phyloP scores from a whole-genome alignment of 2,888 invertebrate species.

The Drosophila setosimentum region DNA sequence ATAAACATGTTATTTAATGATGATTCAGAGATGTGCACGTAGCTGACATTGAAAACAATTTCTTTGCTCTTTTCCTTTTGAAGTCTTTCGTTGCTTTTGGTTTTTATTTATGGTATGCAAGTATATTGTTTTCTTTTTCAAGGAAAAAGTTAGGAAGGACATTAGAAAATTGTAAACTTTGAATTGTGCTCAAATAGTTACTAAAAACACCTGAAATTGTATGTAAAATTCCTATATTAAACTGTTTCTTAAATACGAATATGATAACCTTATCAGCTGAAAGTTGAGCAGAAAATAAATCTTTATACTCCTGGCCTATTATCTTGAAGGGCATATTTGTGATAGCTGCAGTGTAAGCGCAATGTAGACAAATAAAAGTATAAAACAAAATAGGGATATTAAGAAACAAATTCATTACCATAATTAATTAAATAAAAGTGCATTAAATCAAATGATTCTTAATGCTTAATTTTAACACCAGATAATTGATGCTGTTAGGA shows the following conservation, averaged over 20 bases:
- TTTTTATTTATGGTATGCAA: slow-evolving; percentile 1
- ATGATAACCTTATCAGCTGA: background rate
- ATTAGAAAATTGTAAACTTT: background rate
- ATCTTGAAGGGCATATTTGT: background rate
- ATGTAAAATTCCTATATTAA: background rate
- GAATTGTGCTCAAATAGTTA: background rate
- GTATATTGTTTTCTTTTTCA: background rate
- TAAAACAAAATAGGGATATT: background rate
- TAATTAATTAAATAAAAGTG: background rate
- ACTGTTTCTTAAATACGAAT: background rate
- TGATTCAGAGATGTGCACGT: slow-evolving; percentile 30
- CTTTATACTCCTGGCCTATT: background rate
- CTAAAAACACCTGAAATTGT: background rate
- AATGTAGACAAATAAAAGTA: background rate
- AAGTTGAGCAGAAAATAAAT: background rate
- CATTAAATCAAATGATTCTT: slow-evolving; percentile 1
- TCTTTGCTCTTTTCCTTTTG: slow-evolving; percentile 1
- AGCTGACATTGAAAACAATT: slow-evolving; percentile 40
- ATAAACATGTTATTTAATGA: slow-evolving; percentile 12
- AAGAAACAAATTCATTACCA: background rate
- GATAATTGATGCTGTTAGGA: slow-evolving; percentile 22
- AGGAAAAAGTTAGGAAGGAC: background rate
- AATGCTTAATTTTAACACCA: slow-evolving; percentile 23
- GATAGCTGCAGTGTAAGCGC: too few relatives aligned
- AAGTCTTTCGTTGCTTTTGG: background rate